Base-by-base conservation (phyloP, 2,797 vertebrate genomes). In the Percopsis omiscomaycus region DNA sequence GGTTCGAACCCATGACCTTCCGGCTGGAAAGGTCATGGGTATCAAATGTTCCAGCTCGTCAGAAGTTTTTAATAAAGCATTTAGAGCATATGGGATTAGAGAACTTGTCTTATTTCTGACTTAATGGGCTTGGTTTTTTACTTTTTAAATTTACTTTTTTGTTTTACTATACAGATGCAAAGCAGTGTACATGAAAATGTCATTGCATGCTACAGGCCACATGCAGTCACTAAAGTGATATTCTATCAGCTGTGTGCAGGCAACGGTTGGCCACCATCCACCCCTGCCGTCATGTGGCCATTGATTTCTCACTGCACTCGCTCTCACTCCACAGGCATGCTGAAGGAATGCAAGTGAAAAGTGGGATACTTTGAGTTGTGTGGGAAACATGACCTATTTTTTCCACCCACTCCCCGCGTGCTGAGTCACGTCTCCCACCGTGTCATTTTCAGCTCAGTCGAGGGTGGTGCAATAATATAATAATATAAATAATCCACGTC, bases 341-440 rank as follows among this genome's bases (percentile, higher is more conserved):
- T 37, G 52, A 28, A 68, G 28, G 60, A 55, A 30, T 71, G 64
- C 61, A 74, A 73, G 14, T 73, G 58, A 77, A 70, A 79, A 79
- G 68, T 70, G 60, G 68, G 45, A 80, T 73, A 64, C 6, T 59
- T 46, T 60, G 73, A 49, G 70, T 68, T 69, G 71, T 71, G 58
- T 51, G 55, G 81, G 61, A 61, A 84, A 84, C 79, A 70, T 88
- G 85, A 86, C 86, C 87, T 75, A 87, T 83, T 87, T 90, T 78
- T 45, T 71, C 66, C 82, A 71, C 81, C 81, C 83, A 80, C 86
- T 85, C 58, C 66, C 68, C 70, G 60, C 61, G 72, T 80, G 69
- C 73, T 78, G 86, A 86, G 82, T 87, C 81, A 86, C 46, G 72
- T 78, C 80, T 81, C 67, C 79, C 73, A 73, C 69, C 64, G 66